A percentile compares a stretch with the other conserved stretches of the same genome.
Conservation (phyloP, 2,888 invertebrate species). For the Amphimallon solstitiale region DNA sequence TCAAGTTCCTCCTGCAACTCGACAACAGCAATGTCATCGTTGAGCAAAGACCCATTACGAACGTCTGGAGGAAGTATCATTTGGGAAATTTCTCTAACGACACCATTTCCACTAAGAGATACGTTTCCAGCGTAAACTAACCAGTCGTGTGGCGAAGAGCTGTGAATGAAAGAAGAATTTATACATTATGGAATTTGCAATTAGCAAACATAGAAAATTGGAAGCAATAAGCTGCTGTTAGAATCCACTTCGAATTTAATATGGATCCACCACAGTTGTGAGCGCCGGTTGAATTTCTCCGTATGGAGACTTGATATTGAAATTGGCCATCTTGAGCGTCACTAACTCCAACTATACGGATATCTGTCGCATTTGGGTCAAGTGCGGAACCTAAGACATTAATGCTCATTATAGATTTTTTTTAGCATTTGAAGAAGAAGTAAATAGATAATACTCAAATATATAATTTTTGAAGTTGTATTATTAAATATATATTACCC, state of each 20-base stretch:
- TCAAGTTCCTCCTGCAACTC: slow-evolving; percentile 8
- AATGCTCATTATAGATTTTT: no score
- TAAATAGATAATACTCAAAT: no score
- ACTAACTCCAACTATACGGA: background rate
- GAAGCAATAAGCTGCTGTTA: slow-evolving; percentile 34
- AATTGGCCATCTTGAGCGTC: background rate
- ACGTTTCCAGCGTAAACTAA: background rate
- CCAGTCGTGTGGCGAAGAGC: background rate
- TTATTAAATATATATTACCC: no score
- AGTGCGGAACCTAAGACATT: no score
- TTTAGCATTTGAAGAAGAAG: no score
- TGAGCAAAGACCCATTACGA: background rate
- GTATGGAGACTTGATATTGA: background rate
- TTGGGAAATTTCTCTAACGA: background rate
- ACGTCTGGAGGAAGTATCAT: slow-evolving; percentile 11
- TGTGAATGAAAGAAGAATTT: background rate
- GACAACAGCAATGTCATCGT: slow-evolving; percentile 12
- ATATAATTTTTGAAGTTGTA: no score
- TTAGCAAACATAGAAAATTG: no score
- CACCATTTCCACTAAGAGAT: background rate
- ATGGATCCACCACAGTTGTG: slow-evolving; percentile 35
- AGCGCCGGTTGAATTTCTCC: background rate
- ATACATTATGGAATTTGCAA: no score
- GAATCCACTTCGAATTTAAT: background rate
- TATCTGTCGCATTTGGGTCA: no score